Evolutionary conservation across 2,797 vertebrate species (phyloP).

Genomic region (Falco cherrug): DNA sequence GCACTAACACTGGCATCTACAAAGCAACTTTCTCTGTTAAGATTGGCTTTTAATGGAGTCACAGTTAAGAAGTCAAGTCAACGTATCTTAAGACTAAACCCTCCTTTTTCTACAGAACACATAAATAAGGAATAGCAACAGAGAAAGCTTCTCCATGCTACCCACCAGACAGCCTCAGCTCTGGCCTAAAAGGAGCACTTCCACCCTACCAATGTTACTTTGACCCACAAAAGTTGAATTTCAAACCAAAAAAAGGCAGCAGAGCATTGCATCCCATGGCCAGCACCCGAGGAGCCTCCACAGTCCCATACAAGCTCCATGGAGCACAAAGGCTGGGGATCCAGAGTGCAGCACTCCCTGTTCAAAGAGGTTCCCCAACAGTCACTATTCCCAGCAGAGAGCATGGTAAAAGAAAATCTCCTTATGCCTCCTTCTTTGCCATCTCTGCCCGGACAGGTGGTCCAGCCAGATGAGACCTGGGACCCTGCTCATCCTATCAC

Average conservation of each 20-base stretch:
- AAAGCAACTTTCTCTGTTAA: neutral
- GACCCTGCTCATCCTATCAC: neutral
- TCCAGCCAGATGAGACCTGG: neutral
- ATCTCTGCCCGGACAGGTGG: neutral
- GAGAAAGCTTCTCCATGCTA: neutral
- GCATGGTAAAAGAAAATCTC: neutral
- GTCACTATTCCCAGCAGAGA: neutral
- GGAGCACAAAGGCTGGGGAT: neutral
- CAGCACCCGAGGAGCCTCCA: neutral
- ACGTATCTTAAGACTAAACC: neutral
- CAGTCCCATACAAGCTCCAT: accelerated
- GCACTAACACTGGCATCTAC: neutral
- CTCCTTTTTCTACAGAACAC: neutral
- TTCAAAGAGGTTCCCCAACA: neutral
- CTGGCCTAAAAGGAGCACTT: neutral
- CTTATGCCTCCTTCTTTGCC: neutral
- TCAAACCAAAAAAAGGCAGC: neutral
- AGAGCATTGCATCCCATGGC: accelerated
- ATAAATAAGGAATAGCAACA: neutral
- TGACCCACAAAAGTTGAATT: neutral
- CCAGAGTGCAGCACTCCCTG: neutral
- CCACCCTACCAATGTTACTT: neutral
- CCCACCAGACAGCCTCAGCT: neutral
- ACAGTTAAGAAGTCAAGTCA: accelerated
- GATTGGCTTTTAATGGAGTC: neutral